A percentile compares a stretch with the other conserved stretches of the same genome.
Conservation (phyloP, 2,113 vertebrate genomes). For the Sinocyclocheilus anophthalmus region DNA sequence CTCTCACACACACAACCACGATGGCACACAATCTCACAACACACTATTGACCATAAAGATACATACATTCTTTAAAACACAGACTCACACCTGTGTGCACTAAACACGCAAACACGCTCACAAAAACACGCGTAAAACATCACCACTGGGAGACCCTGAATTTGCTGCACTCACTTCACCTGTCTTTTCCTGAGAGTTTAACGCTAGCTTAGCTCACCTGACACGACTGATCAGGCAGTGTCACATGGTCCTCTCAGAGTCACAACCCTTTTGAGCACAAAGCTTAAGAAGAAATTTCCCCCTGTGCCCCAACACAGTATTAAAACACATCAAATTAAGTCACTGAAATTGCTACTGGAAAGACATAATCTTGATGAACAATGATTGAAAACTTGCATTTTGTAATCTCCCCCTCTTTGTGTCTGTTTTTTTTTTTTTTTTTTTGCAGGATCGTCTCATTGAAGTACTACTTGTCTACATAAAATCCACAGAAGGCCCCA, state of each 20-base stretch:
- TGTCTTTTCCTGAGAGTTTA: slow-evolving; percentile 72
- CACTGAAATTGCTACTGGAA: slow-evolving; percentile 70
- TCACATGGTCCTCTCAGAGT: slow-evolving; percentile 59
- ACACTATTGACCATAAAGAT: slow-evolving; percentile 29
- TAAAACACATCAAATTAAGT: slow-evolving; percentile 53
- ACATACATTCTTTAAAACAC: slow-evolving; percentile 44
- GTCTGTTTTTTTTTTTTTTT: slow-evolving; percentile 50
- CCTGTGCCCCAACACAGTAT: slow-evolving; percentile 38
- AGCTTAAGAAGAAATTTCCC: slow-evolving; percentile 38
- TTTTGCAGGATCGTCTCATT: slow-evolving; percentile 65
- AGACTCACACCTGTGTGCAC: slow-evolving; percentile 5
- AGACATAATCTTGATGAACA: slow-evolving; percentile 48
- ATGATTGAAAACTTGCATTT: slow-evolving; percentile 51
- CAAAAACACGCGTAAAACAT: slow-evolving; percentile 47
- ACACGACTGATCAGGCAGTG: slow-evolving; percentile 48
- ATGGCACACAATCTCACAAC: slow-evolving; percentile 34
- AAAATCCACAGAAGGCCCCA: slow-evolving; percentile 49
- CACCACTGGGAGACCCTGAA: slow-evolving; percentile 73
- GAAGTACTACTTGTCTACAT: slow-evolving; percentile 51
- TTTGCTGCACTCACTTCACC: slow-evolving; percentile 63
- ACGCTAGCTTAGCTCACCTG: slow-evolving; percentile 55
- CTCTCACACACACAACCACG: not conserved
- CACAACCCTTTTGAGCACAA: slow-evolving; percentile 41
- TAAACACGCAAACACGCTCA: slow-evolving; percentile 16
- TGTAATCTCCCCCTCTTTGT: slow-evolving; percentile 60